Conservation (phyloP, 2,888 invertebrate genomes). For the Himalopsyche japonica region DNA sequence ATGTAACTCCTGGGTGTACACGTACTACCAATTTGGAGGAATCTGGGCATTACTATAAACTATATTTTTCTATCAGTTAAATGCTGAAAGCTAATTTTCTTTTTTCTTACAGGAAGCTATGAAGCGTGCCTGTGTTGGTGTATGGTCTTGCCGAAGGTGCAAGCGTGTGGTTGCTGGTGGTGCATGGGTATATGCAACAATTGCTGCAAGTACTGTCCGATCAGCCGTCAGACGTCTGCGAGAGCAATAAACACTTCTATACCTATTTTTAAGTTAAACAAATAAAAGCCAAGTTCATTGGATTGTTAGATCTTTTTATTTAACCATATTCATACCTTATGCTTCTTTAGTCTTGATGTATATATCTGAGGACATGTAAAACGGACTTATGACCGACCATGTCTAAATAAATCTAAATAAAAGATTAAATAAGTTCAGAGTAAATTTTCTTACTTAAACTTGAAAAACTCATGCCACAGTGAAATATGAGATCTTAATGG, state of each 20-base stretch:
- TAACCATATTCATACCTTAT: neutral
- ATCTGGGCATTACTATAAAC: too few species aligned
- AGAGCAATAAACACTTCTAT: slow-evolving; percentile 58
- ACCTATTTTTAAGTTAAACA: slow-evolving; percentile 18
- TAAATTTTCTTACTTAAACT: too few species aligned
- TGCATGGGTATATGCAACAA: slow-evolving; percentile 98
- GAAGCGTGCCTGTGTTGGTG: slow-evolving; percentile 96
- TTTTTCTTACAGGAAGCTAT: slow-evolving; percentile 83
- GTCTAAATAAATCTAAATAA: too few species aligned
- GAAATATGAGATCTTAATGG: too few species aligned
- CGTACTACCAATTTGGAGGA: too few species aligned
- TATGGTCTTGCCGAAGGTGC: slow-evolving; percentile 98
- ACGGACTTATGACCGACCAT: too few species aligned
- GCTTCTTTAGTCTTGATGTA: too few species aligned
- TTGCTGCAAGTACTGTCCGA: slow-evolving; percentile 95
- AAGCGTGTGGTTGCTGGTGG: slow-evolving; percentile 97
- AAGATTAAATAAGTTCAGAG: too few species aligned
- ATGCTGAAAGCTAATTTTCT: neutral
- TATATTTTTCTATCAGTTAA: neutral
- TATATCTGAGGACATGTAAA: too few species aligned
- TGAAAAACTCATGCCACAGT: too few species aligned
- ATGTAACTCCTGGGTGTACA: too few species aligned
- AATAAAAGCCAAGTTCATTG: slow-evolving; percentile 12
- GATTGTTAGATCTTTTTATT: neutral
- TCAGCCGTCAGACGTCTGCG: slow-evolving; percentile 96